Conservation (phyloP, 2,888 invertebrate genomes). For the Thera obeliscata region DNA sequence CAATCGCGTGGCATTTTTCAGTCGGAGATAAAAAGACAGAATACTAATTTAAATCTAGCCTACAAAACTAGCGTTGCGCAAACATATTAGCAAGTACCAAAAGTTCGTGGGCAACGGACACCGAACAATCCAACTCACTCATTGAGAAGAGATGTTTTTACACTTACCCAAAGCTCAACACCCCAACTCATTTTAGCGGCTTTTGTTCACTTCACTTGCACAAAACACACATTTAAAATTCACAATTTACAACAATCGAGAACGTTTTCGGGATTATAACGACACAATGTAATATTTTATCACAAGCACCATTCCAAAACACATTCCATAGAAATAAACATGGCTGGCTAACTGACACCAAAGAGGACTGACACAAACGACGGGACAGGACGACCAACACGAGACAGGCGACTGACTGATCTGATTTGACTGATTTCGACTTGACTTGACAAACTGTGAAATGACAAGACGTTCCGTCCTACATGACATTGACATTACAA, state of each 20-base stretch:
- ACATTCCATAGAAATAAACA: conserved; percentile 77
- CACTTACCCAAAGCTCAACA: conserved; percentile 88
- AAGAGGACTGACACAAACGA: no score
- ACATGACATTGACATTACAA: not conserved
- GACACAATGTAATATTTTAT: conserved; percentile 68
- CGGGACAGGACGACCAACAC: no score
- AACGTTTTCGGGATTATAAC: conserved; percentile 58
- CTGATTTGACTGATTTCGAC: not conserved
- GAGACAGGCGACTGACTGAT: not conserved
- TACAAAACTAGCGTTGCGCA: conserved; percentile 13
- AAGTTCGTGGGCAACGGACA: conserved; percentile 45
- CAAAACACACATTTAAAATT: conserved; percentile 78
- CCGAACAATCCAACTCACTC: conserved; percentile 37
- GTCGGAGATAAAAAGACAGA: not conserved
- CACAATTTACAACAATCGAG: conserved; percentile 66
- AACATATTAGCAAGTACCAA: conserved; percentile 28
- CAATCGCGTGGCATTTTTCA: not conserved
- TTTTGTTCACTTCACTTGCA: conserved; percentile 74
- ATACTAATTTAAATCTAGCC: not conserved
- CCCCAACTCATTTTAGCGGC: conserved; percentile 87
- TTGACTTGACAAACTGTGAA: not conserved
- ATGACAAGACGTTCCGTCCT: no score
- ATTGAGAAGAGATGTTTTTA: conserved; percentile 32
- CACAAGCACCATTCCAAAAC: conserved; percentile 81
- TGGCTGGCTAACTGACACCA: conserved; percentile 72